A percentile compares a stretch with the other conserved stretches of the same genome.
Evolutionary conservation across 1,140 invertebrate genomes (phyloP).

Genomic region (Bicyclus anynana): DNA sequence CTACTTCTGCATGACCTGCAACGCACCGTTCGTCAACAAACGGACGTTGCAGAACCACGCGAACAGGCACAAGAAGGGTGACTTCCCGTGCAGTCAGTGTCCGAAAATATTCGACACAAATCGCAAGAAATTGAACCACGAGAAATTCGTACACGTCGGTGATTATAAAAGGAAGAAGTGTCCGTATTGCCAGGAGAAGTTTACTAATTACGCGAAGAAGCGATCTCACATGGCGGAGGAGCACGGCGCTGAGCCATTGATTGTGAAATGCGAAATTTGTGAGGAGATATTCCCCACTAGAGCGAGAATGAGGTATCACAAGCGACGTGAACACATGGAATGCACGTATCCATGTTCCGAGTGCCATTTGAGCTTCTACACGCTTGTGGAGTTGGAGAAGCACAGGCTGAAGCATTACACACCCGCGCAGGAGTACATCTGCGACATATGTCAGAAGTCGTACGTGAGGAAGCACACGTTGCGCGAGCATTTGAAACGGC

Average conservation of each 20-base stretch:
- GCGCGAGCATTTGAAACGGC: constrained; percentile 21
- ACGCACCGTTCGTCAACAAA: constrained; percentile 51
- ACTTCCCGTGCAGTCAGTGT: constrained; percentile 27
- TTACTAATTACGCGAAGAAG: constrained; percentile 34
- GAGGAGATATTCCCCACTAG: constrained; percentile 42
- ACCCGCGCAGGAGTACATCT: constrained; percentile 10
- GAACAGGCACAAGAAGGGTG: constrained; percentile 35
- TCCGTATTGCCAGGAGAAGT: constrained; percentile 37
- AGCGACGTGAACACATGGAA: constrained; percentile 51
- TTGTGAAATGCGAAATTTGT: constrained; percentile 53
- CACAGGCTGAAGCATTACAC: constrained; percentile 72
- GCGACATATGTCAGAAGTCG: constrained; percentile 22
- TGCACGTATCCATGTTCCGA: constrained; percentile 48
- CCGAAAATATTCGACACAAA: constrained; percentile 35
- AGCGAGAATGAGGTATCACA: constrained; percentile 33
- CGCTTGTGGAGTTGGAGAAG: constrained; percentile 51
- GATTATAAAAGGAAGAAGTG: constrained; percentile 19
- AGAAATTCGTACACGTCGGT: constrained; percentile 21
- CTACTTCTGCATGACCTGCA: constrained; percentile 42
- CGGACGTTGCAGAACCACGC: constrained; percentile 32
- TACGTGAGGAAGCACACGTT: constrained; percentile 28
- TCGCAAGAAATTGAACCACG: constrained; percentile 31
- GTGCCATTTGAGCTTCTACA: constrained; percentile 59
- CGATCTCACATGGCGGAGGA: constrained; percentile 13
- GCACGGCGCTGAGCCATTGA: constrained; percentile 30